phyloP scores from a whole-genome alignment of 2,888 invertebrate species.

The Drosophila nr. medialis region DNA sequence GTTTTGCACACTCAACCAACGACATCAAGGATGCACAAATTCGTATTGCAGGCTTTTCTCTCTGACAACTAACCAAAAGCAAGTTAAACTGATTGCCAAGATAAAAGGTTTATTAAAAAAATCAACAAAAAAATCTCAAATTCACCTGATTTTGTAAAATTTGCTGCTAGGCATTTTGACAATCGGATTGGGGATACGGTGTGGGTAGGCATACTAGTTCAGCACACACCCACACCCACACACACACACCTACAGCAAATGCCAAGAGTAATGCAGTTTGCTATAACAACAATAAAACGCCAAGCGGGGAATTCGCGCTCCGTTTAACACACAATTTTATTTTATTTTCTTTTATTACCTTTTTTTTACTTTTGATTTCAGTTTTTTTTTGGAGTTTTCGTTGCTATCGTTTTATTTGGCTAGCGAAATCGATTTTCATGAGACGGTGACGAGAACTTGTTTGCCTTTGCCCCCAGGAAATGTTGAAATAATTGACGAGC shows the following conservation, averaged over 20 bases:
- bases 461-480: conserved; percentile 57
- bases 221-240: neutral
- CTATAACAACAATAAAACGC: conserved; percentile 56
- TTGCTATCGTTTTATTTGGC: conserved; percentile 30
- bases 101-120: neutral
- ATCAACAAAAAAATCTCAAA: neutral
- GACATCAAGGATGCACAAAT: neutral
- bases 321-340: conserved; percentile 56
- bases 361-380: conserved; percentile 7
- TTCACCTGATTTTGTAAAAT: neutral
- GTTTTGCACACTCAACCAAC: neutral
- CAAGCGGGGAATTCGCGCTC: conserved; percentile 44
- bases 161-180: conserved; percentile 15
- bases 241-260: neutral
- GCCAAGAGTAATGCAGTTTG: conserved; percentile 56
- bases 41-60: neutral
- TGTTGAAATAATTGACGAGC: conserved; percentile 61
- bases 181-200: conserved; percentile 9
- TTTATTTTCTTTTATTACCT: conserved; percentile 14
- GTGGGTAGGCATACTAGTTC: neutral
- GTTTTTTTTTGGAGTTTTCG: conserved; percentile 13
- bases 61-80: neutral
- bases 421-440: conserved; percentile 51
- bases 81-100: conserved; percentile 5
- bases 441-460: conserved; percentile 58